phyloP scores from a whole-genome alignment of 92 coral and sea anemone genomes.

The Nematostella vectensis region DNA sequence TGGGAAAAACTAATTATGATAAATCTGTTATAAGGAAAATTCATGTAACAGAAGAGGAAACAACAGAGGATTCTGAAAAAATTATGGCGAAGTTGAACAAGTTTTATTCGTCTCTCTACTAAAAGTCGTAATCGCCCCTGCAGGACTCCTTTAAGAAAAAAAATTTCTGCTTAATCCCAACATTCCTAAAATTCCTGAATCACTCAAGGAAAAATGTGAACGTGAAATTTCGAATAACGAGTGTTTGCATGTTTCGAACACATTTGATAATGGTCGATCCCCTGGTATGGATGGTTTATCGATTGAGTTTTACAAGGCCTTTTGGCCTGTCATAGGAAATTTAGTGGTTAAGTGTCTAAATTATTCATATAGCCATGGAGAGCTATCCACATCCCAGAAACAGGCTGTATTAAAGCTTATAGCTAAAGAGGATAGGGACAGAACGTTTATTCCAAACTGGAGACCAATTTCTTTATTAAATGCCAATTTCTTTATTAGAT shows the following conservation, averaged over 20 bases:
- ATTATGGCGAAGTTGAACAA: slow-evolving; percentile 3
- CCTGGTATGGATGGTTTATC: slow-evolving; percentile 22
- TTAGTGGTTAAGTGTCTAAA: slow-evolving; percentile 17
- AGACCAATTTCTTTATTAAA: slow-evolving; percentile 14
- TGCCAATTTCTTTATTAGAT: not conserved
- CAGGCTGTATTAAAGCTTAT: slow-evolving; percentile 12
- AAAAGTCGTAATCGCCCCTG: not conserved
- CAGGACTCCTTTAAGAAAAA: not conserved
- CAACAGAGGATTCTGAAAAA: slow-evolving; percentile 8
- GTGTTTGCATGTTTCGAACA: slow-evolving; percentile 9
- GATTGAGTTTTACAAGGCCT: slow-evolving; percentile 15
- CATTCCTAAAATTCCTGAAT: slow-evolving; percentile 14
- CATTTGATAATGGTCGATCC: slow-evolving; percentile 5
- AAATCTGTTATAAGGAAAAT: slow-evolving; percentile 17
- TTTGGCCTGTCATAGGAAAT: slow-evolving; percentile 15
- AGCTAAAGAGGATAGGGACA: slow-evolving; percentile 17
- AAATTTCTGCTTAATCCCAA: not conserved
- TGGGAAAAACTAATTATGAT: slow-evolving; percentile 8
- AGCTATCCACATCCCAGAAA: slow-evolving; percentile 20
- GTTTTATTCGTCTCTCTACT: slow-evolving; percentile 1
- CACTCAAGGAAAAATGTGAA: slow-evolving; percentile 2
- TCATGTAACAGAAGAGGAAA: not conserved
- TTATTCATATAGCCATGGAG: not conserved
- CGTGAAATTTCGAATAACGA: slow-evolving; percentile 6
- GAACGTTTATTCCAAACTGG: slow-evolving; percentile 16